A percentile compares a stretch with the other conserved stretches of the same genome.
phyloP scores from a whole-genome alignment of 2,113 vertebrate genomes.

The Echinops telfairi region DNA sequence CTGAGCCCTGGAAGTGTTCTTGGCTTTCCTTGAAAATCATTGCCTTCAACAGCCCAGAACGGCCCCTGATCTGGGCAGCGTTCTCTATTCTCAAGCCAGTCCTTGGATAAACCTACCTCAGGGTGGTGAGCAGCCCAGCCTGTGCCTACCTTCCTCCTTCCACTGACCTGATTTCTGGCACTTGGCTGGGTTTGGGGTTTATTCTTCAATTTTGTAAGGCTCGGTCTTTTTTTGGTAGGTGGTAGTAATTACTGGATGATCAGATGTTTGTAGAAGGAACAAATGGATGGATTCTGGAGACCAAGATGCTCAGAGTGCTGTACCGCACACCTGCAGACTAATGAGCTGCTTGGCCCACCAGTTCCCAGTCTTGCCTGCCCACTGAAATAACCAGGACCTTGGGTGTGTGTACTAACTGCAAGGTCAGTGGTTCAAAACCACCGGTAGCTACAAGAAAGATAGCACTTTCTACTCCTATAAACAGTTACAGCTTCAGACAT shows the following conservation, averaged over 20 bases:
- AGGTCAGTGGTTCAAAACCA: too few species aligned
- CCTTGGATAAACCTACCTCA: background rate
- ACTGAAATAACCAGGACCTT: too few species aligned
- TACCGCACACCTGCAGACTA: background rate
- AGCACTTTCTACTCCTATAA: too few species aligned
- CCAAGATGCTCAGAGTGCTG: background rate
- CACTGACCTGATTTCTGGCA: background rate
- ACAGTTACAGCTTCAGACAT: too few species aligned
- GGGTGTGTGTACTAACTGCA: too few species aligned
- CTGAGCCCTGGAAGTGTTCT: background rate
- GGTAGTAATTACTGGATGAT: slow-evolving; percentile 12
- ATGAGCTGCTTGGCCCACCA: background rate
- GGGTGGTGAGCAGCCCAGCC: too few species aligned
- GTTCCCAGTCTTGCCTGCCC: background rate
- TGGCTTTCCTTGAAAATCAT: background rate
- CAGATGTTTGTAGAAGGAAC: slow-evolving; percentile 5
- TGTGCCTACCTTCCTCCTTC: background rate
- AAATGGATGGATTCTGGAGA: background rate
- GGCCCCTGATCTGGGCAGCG: background rate
- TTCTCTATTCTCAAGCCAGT: background rate
- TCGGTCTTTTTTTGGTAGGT: slow-evolving; percentile 13
- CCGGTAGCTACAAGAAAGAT: too few species aligned
- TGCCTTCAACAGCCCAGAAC: background rate
- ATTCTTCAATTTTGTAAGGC: slow-evolving; percentile 37
- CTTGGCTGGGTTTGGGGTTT: background rate